Evolutionary conservation across 1,140 invertebrate genomes (phyloP).

Genomic region (Euglossa dilemma): DNA sequence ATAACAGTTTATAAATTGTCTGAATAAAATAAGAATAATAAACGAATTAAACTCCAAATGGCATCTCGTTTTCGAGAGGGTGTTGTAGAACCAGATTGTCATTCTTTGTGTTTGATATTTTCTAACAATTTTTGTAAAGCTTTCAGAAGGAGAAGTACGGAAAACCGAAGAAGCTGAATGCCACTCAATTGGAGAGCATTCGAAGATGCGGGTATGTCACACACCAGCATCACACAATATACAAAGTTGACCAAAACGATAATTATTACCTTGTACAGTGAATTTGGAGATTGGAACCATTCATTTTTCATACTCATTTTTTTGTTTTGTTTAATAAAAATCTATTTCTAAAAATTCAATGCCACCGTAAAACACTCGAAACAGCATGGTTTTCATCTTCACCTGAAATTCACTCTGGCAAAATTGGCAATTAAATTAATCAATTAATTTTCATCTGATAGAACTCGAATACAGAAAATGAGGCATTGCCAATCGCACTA

Average conservation of each 20-base stretch:
- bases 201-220: constrained; percentile 91
- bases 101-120: constrained; percentile 50
- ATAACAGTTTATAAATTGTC: not conserved
- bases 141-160: constrained; percentile 94
- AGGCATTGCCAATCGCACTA: not conserved
- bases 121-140: constrained; percentile 87
- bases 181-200: constrained; percentile 93
- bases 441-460: not conserved
- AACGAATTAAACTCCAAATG: not conserved
- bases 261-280: constrained; percentile 35
- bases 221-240: constrained; percentile 70
- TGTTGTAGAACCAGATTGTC: not conserved
- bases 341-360: not conserved
- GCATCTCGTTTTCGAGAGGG: not conserved
- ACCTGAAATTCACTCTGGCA: not conserved
- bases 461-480: not conserved
- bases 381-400: not conserved
- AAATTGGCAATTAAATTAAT: not conserved
- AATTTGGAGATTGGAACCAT: constrained; percentile 8
- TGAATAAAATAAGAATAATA: not conserved
- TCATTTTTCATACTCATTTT: not conserved
- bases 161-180: constrained; percentile 93
- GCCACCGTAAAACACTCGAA: not conserved
- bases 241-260: constrained; percentile 35
- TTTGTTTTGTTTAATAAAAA: not conserved